phyloP scores from a whole-genome alignment of 2,888 invertebrate genomes.

The Agrochola circellaris region DNA sequence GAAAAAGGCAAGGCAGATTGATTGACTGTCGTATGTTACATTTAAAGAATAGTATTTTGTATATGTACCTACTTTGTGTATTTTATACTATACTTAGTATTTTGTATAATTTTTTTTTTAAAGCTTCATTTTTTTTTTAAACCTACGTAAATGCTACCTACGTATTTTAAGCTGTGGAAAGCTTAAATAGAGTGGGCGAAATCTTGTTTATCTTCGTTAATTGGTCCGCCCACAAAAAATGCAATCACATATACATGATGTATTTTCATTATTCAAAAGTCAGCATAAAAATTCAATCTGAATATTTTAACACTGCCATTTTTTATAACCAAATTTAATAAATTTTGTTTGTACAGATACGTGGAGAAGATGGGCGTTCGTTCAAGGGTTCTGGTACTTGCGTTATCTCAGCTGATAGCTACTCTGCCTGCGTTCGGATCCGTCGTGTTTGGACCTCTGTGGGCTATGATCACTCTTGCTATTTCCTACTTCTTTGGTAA shows the following conservation, averaged over 20 bases:
- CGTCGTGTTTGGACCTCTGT: constrained; percentile 94
- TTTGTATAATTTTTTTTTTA: no score
- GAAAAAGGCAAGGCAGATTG: no score
- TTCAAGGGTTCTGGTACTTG: constrained; percentile 95
- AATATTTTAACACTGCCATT: constrained; percentile 25
- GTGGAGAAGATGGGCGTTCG: constrained; percentile 96
- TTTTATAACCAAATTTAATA: constrained; percentile 5
- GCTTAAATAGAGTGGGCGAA: background rate
- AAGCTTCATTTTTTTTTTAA: no score
- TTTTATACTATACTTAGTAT: no score
- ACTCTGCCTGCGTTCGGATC: constrained; percentile 97
- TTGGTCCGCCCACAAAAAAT: constrained; percentile 21
- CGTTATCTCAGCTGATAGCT: constrained; percentile 95
- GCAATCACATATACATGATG: constrained; percentile 11
- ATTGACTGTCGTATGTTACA: no score
- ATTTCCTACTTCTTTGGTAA: constrained; percentile 96
- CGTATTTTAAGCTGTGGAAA: background rate
- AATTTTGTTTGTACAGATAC: constrained; percentile 84
- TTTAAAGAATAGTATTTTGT: no score
- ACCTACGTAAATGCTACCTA: background rate
- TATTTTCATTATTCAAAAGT: constrained; percentile 9
- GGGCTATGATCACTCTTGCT: constrained; percentile 97
- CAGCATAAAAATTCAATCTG: constrained; percentile 36
- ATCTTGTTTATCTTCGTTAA: constrained; percentile 35
- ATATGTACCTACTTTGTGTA: no score